phyloP scores from a whole-genome alignment of 2,888 invertebrate species.

The Psococerastis gibbosa region DNA sequence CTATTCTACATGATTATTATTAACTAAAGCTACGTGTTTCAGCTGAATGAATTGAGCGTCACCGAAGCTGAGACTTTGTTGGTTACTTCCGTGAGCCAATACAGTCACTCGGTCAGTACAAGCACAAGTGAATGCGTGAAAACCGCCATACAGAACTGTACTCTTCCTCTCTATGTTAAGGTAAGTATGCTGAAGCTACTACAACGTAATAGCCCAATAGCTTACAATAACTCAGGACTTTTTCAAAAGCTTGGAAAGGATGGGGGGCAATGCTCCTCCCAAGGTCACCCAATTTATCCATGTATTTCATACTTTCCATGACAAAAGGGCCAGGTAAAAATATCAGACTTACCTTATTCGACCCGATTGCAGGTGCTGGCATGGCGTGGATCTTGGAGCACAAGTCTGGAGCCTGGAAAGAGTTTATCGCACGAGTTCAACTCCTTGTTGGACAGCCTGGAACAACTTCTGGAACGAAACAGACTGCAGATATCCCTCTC shows the following conservation, averaged over 20 bases:
- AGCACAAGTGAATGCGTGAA: slow-evolving; percentile 36
- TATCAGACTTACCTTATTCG: too few relatives aligned
- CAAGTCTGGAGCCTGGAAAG: slow-evolving; percentile 33
- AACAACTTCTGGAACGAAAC: slow-evolving; percentile 43
- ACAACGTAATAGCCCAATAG: too few relatives aligned
- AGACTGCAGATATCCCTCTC: slow-evolving; percentile 47
- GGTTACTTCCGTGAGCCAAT: slow-evolving; percentile 34
- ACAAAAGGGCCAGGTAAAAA: too few relatives aligned
- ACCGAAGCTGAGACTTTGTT: slow-evolving; percentile 32
- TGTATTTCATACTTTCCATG: too few relatives aligned
- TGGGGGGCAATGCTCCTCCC: too few relatives aligned
- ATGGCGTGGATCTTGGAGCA: slow-evolving; percentile 41
- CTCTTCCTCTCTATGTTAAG: slow-evolving; percentile 49
- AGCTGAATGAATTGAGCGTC: slow-evolving; percentile 32
- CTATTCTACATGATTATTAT: too few relatives aligned
- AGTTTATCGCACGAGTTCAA: slow-evolving; percentile 41
- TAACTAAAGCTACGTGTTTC: too few relatives aligned
- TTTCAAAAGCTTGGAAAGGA: too few relatives aligned
- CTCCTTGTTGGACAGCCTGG: slow-evolving; percentile 45
- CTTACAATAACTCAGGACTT: too few relatives aligned
- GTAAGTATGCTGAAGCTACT: too few relatives aligned
- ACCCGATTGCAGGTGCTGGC: slow-evolving; percentile 35
- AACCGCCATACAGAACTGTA: slow-evolving; percentile 41
- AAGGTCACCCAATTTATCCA: too few relatives aligned
- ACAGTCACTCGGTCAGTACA: slow-evolving; percentile 39